Base-by-base conservation (phyloP, 2,888 invertebrate genomes). In the Drosophila mimica region DNA sequence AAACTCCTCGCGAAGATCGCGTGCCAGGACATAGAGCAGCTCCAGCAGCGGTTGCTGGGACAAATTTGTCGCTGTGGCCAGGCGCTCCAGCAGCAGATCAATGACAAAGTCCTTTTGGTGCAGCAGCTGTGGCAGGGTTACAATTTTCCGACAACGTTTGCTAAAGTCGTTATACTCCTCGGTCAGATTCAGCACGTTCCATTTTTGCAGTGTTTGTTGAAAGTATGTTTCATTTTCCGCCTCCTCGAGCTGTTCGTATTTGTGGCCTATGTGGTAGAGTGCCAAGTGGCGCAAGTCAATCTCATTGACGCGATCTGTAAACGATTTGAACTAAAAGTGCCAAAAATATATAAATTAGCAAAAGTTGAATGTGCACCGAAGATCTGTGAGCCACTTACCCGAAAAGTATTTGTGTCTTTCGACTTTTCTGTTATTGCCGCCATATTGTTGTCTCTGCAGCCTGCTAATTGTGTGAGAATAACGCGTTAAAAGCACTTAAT, bases 1-100 rank as follows among this genome's bases (percentile, higher is more conserved):
- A 92, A 99, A 98, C 70, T 99, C 98, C 88, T 96, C 95, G 78
- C 97, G 96, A 28, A 99, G 94, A 93, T 99, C 99, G 92, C 96
- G 96, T 8, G 97, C 97, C 60, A 98, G 92, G 13, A 98, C 97
- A 34, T 97, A 96, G 1, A 97, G 94, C 73, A 98, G 94, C 91
- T 98, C 98, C 60, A 98, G 93, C 78, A 98, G 93, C 8, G 98
- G 96, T 90, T 97, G 97, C 58, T 97, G 92, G 54, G 96, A 97
- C 68, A 97, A 92, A 52, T 95, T 94, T 88, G 97, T 96, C 78
- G 95, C 96, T 43, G 95, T 94, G 61, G 95, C 94, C 64, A 99
- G 93, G 93, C 97, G 96, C 85, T 95, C 96, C 71, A 96, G 93
- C 46, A 99, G 93, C 17, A 95, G 94, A 62, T 95, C 94, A 33